Conservation (phyloP, 2,888 invertebrate species). For the Pristionchus fissidentatus region DNA sequence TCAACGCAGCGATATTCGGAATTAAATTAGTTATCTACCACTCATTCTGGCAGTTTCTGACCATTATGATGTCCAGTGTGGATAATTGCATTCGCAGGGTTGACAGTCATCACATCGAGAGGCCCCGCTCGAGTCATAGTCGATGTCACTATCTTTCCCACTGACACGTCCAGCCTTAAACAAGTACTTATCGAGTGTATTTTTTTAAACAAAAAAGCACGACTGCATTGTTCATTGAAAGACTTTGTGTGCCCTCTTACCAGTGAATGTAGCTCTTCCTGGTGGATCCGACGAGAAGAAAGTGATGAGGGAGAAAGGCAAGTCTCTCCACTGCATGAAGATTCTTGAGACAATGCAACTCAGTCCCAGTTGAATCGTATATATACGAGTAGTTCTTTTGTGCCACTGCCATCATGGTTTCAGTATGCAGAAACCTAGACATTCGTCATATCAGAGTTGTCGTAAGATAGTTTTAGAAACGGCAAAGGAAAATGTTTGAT, state of each 20-base stretch:
- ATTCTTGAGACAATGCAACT: conserved; percentile 93
- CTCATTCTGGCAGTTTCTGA: conserved; percentile 57
- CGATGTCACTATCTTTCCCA: conserved; percentile 89
- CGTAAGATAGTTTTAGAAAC: neutral
- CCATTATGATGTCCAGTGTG: conserved; percentile 91
- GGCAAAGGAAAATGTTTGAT: neutral
- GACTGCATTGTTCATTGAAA: neutral
- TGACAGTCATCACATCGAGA: conserved; percentile 88
- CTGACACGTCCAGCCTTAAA: conserved; percentile 84
- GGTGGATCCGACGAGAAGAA: conserved; percentile 83
- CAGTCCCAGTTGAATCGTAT: conserved; percentile 94
- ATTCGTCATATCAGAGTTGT: neutral
- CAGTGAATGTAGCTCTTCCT: conserved; percentile 28
- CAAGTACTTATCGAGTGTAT: neutral
- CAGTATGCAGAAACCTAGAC: conserved; percentile 87
- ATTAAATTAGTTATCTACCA: no score
- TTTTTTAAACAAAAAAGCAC: neutral
- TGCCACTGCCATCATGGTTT: conserved; percentile 96
- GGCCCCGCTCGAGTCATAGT: conserved; percentile 81
- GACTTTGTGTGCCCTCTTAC: no score
- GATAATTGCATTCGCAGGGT: conserved; percentile 92
- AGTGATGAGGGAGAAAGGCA: conserved; percentile 97
- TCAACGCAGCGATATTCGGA: no score
- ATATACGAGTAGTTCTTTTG: conserved; percentile 91
- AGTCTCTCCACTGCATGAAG: conserved; percentile 83